Percentiles rank a stretch among this genome's conserved stretches.
These are phyloP conservation scores for Thunnus albacares DNA, from an alignment of 2,797 vertebrate species.

Conservation along the genomic window DNA sequence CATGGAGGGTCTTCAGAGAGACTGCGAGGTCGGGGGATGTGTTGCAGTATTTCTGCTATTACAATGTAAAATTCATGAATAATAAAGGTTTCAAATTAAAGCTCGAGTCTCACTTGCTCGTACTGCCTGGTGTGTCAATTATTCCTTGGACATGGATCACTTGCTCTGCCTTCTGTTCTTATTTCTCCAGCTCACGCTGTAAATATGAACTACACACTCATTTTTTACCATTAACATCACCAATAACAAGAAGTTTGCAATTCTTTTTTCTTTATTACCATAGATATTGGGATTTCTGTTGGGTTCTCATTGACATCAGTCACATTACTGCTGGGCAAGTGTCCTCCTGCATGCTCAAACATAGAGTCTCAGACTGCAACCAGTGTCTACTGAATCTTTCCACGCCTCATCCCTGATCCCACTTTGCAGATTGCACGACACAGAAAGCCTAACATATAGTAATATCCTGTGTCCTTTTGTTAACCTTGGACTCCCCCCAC, in stretches of 20 bases:
- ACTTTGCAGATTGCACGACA: constrained; percentile 37
- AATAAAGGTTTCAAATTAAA: constrained; percentile 60
- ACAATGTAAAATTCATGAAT: constrained; percentile 62
- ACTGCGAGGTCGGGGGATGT: constrained; percentile 27
- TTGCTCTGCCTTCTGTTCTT: constrained; percentile 19
- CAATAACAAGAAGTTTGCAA: constrained; percentile 1
- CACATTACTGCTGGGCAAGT: constrained; percentile 16
- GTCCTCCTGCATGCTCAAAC: neutral
- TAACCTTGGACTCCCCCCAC: constrained; percentile 31
- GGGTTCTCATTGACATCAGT: neutral
- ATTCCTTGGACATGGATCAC: constrained; percentile 33
- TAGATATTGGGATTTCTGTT: neutral
- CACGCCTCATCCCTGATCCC: neutral
- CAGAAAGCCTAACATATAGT: constrained; percentile 19
- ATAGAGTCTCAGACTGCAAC: constrained; percentile 15
- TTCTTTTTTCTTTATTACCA: constrained; percentile 6
- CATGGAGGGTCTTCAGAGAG: constrained; percentile 50
- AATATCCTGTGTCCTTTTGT: constrained; percentile 43
- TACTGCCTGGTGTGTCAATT: constrained; percentile 35
- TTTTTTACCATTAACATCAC: constrained; percentile 20
- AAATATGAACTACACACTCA: constrained; percentile 16
- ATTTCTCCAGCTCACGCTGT: constrained; percentile 8
- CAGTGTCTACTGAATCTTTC: constrained; percentile 16
- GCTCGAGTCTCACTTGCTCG: constrained; percentile 5
- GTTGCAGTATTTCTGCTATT: constrained; percentile 49